Evolutionary conservation across 1,140 invertebrate species (phyloP).

Genomic region (Lordiphosa mommai): DNA sequence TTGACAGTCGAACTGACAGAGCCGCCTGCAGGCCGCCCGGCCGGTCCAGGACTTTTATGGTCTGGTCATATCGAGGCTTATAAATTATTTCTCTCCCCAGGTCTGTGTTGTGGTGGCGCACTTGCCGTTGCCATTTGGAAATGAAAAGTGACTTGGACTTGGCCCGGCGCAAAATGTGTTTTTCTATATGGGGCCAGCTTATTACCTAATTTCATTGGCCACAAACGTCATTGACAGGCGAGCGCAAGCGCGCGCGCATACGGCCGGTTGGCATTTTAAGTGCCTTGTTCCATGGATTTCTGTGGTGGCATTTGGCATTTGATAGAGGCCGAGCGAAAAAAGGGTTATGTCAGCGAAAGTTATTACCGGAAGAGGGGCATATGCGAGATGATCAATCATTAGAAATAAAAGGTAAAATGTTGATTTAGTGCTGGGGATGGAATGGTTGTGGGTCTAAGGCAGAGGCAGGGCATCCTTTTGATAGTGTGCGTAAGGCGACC

Average conservation of each 20-base stretch:
- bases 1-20: conserved; percentile 75
- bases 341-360: conserved; percentile 16
- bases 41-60: conserved; percentile 66
- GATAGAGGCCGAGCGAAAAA: conserved; percentile 18
- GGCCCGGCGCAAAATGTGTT: conserved; percentile 18
- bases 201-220: conserved; percentile 74
- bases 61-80: conserved; percentile 42
- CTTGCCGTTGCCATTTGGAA: conserved; percentile 73
- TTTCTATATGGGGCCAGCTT: conserved; percentile 53
- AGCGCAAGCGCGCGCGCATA: conserved; percentile 21
- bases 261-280: conserved; percentile 60
- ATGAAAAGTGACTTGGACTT: conserved; percentile 69
- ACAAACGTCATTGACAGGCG: conserved; percentile 33
- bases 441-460: too few species aligned
- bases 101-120: conserved; percentile 43
- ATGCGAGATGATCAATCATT: too few species aligned
- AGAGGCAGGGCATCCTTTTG: too few species aligned
- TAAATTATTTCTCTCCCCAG: conserved; percentile 62
- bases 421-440: too few species aligned
- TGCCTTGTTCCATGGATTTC: conserved; percentile 21
- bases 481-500: too few species aligned
- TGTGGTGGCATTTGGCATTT: conserved; percentile 47
- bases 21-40: conserved; percentile 52
- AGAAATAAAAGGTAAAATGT: too few species aligned
- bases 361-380: too few species aligned